Base-by-base conservation (phyloP, 1,140 invertebrate species). In the Bombus sibiricus region DNA sequence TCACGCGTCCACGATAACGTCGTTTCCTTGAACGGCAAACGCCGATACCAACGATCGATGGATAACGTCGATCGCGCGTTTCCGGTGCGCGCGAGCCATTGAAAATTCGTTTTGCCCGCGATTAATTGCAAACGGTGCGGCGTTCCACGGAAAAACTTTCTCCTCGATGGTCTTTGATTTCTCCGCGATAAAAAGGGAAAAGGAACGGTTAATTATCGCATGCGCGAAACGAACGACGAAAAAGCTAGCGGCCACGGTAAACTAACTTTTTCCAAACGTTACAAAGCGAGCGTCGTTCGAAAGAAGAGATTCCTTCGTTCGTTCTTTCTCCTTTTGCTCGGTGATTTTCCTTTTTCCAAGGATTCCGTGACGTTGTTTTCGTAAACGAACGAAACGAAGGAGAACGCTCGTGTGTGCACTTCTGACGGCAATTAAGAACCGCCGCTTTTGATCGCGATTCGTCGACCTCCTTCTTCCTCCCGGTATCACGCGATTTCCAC, bases 361-460 rank as follows among this genome's bases (percentile, higher is more conserved):
- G 53, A 53, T 62, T 28, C 41, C 37, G 53, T 18, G 32, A 22
- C 32, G 74, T 25, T 69, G 47, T 43, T 74, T 72, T 39, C 39
- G 39, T 69, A 76, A 83, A 59, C 32, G 59, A 72, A 66, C 47
- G n/a, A 59, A 57, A 59, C 41, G 64, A 57, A 32, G 53, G 81
- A 72, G 62, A 32, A 66, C 41, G 37, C 28, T 6, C 15, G 37
- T 22, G 41, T n/a, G 69, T 62, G 37, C 34, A 32, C 37, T 69
- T 22, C 68, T 43, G 22, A 22, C 28, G n/a, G 76, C 81, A 85
- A 90, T 86, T 85, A 86, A 86, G 73, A 88, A 69, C 32, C n/a
- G 64, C 64, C 74, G 37, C 43, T 79, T 89, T 86, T 88, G 74
- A 89, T 89, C 88, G 32, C 80, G 87, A 88, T 88, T 83, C 83